Evolutionary conservation across 2,888 invertebrate species (phyloP).

Genomic region (Boloria euphrosyne): DNA sequence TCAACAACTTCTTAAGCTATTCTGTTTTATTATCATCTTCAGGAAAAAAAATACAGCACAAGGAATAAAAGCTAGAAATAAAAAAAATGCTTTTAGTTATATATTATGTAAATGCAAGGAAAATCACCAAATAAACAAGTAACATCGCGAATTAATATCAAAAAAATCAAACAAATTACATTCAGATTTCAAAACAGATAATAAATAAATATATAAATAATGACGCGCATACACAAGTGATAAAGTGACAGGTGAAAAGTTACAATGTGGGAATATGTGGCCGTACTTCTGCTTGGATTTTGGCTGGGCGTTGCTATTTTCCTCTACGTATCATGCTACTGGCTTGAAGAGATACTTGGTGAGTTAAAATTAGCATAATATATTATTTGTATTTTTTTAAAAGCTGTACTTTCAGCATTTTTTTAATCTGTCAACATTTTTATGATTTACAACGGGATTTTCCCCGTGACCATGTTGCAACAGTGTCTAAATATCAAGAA

Average conservation of each 20-base stretch:
- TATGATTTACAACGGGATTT: too few relatives aligned
- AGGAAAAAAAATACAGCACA: too few relatives aligned
- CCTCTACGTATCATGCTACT: slow-evolving; percentile 79
- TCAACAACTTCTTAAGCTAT: too few relatives aligned
- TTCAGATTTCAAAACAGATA: background rate
- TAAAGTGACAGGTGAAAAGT: slow-evolving; percentile 15
- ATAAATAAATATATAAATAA: slow-evolving; percentile 9
- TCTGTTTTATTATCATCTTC: too few relatives aligned
- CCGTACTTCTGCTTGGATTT: slow-evolving; percentile 71
- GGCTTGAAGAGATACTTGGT: slow-evolving; percentile 84
- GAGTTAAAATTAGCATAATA: slow-evolving; percentile 55
- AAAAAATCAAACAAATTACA: background rate
- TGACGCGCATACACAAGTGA: slow-evolving; percentile 17
- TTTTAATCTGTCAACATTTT: too few relatives aligned
- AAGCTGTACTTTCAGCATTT: background rate
- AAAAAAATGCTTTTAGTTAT: too few relatives aligned
- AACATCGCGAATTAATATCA: too few relatives aligned
- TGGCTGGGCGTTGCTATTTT: slow-evolving; percentile 79
- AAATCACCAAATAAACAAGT: background rate
- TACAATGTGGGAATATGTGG: slow-evolving; percentile 75
- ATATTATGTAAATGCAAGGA: too few relatives aligned
- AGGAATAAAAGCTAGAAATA: too few relatives aligned
- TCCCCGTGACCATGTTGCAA: too few relatives aligned
- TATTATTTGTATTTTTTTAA: background rate
- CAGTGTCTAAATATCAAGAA: too few relatives aligned